Conservation (phyloP, 2,797 vertebrate species). For the Parauchenoglanis punctatus region DNA sequence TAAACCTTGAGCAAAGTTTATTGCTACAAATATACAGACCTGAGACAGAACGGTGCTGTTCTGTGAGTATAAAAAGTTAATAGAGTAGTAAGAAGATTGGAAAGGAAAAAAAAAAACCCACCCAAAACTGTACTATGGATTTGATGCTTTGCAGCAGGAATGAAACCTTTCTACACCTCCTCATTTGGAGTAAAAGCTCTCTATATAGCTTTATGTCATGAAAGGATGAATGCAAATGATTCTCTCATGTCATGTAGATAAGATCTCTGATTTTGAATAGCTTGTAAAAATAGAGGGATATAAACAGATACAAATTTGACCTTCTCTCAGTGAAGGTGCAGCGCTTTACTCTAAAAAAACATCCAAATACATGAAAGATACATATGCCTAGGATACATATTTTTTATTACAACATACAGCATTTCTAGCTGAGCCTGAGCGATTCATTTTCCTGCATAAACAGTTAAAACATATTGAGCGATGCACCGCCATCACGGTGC, state of each 20-base stretch:
- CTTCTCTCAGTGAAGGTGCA: background rate
- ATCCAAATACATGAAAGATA: background rate
- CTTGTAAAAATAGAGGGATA: constrained; percentile 9
- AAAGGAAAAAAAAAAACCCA: background rate
- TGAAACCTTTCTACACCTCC: background rate
- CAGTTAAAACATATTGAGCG: background rate
- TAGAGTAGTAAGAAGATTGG: background rate
- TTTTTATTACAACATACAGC: background rate
- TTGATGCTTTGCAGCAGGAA: background rate
- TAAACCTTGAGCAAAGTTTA: background rate
- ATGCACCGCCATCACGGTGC: constrained; percentile 31
- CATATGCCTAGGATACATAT: background rate
- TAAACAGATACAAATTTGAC: background rate
- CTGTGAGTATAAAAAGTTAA: background rate
- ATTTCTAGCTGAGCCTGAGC: background rate
- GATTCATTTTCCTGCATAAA: constrained; percentile 12
- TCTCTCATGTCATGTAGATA: background rate
- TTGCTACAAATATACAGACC: background rate
- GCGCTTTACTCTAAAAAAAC: background rate
- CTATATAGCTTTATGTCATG: background rate
- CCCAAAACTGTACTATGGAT: background rate
- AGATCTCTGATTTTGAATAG: background rate
- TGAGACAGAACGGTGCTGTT: background rate
- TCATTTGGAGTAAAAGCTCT: background rate
- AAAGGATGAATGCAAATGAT: constrained; percentile 8